These are phyloP conservation scores for Gryllus bimaculatus DNA, from an alignment of 1,140 invertebrate genomes.

Conservation along the genomic window DNA sequence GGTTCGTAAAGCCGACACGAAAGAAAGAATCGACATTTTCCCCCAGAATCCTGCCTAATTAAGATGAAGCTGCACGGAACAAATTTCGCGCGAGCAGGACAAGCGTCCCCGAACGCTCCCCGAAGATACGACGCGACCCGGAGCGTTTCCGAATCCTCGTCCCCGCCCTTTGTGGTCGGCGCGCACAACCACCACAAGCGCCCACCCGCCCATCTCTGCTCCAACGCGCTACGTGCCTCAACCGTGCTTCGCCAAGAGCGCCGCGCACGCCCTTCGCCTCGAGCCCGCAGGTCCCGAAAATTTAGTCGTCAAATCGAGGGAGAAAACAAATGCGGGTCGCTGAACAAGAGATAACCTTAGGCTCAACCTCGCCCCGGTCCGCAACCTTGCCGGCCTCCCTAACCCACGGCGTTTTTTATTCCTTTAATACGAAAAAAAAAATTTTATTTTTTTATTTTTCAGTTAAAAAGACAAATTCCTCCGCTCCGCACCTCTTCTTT, in stretches of 20 bases:
- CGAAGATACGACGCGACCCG: not conserved
- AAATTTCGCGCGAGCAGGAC: not conserved
- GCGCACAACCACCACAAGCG: no score
- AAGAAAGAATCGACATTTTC: no score
- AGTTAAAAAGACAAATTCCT: no score
- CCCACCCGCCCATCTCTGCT: not conserved
- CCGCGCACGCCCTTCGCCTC: not conserved
- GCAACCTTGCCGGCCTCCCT: not conserved
- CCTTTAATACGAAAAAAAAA: no score
- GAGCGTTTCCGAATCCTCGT: not conserved
- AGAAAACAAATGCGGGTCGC: not conserved
- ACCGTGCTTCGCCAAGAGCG: not conserved
- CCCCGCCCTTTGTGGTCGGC: no score
- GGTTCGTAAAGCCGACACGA: no score
- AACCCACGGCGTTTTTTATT: no score
- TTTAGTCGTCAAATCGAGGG: not conserved
- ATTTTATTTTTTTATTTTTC: no score
- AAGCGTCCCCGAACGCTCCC: not conserved
- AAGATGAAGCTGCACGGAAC: no score
- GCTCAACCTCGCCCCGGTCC: not conserved
- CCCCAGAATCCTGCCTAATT: no score
- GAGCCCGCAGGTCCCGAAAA: not conserved
- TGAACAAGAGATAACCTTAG: not conserved
- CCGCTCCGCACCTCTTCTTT: no score
- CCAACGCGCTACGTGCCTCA: not conserved